Evolutionary conservation across 2,888 invertebrate genomes (phyloP), one percentile per base, ranked within the genome.

Genomic region (Drosophila kuntzei): DNA sequence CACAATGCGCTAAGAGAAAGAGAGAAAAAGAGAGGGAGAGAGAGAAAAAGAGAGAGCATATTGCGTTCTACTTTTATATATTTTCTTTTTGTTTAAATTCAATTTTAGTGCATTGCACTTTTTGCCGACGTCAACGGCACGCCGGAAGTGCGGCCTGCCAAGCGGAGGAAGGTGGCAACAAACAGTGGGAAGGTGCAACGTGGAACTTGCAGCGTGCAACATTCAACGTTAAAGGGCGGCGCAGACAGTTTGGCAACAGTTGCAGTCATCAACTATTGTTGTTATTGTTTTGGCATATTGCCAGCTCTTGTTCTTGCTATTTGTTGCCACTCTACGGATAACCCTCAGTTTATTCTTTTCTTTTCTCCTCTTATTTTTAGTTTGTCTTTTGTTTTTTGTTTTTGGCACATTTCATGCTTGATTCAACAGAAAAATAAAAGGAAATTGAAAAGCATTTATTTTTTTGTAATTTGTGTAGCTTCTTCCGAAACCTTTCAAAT

Each of bases 31-130:
- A 44, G 14, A 22, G 16, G 34, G 8, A 32, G 22, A 34, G 54
- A 34, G 14, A 27, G 39, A 37, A 18, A 39, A 27, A 36, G 51
- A 18, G 50, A 11, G 50, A 29, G n/a, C 20, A 69, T 49, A 47
- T 47, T 59, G 50, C 65, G 81, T 50, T 80, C 83, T 80, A 82
- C 76, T 75, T 78, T 73, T 54, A 58, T 61, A 27, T 55, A 55
- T 65, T 70, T 75, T 72, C 69, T 80, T 84, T 87, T 84, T 87
- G 76, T 79, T 85, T 75, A 80, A 87, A 85, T 87, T 85, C 77
- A 84, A 84, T 85, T 85, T 80, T 82, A 87, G 88, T 87, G 69
- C 87, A 85, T 87, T 85, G 85, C 85, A 87, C 85, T 85, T 87
- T 85, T 85, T 87, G 87, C 70, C 53, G 44, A 68, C 53, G 57